Percentiles rank a stretch among this genome's conserved stretches.
Conservation (phyloP, 2,888 invertebrate species). For the Linnaemya vulpina region DNA sequence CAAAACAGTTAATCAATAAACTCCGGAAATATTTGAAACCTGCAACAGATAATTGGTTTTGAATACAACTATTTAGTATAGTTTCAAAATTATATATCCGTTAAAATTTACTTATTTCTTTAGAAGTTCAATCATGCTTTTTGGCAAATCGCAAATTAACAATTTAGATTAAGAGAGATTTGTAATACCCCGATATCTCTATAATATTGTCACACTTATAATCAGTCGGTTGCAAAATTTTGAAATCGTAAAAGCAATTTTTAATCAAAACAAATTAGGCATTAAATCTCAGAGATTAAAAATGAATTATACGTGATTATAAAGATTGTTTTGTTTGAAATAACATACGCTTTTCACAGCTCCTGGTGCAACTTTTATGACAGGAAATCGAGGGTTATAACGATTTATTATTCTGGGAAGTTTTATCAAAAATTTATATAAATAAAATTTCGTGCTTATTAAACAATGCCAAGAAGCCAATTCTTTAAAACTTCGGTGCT, state of each 20-base stretch:
- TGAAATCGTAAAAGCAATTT: slow-evolving; percentile 3
- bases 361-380: neutral
- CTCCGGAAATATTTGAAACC: neutral
- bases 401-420: neutral
- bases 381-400: neutral
- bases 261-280: slow-evolving; percentile 61
- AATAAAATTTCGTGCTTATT: too few species aligned
- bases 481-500: too few species aligned
- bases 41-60: too few species aligned
- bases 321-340: slow-evolving; percentile 37
- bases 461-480: too few species aligned
- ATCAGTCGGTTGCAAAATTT: slow-evolving; percentile 9
- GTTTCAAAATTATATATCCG: neutral
- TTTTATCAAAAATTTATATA: neutral
- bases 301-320: slow-evolving; percentile 53
- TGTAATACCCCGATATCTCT: neutral
- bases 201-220: slow-evolving; percentile 15
- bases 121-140: neutral
- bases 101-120: neutral
- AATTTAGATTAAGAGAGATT: slow-evolving; percentile 35
- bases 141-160: neutral
- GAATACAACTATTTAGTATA: too few species aligned
- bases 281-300: slow-evolving; percentile 68
- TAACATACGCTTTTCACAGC: neutral
- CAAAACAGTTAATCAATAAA: neutral